Conservation (phyloP, 2,888 invertebrate species). For the Tyria jacobaeae region DNA sequence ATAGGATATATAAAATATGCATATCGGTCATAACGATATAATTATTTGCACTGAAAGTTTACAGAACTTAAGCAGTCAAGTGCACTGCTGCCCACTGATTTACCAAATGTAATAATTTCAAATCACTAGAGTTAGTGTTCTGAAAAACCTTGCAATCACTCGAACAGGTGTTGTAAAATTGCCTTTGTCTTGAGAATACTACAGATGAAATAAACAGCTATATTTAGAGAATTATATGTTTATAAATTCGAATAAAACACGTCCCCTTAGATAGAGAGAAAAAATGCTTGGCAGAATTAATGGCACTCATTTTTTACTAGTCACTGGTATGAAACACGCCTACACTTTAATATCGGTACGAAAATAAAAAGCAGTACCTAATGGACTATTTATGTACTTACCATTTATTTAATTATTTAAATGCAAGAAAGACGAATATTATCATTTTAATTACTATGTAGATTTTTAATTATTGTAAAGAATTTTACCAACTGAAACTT, state of each 20-base stretch:
- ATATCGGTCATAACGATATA: no score
- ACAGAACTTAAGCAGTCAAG: no score
- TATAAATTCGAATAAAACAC: conserved; percentile 63
- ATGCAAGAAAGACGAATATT: background rate
- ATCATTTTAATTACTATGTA: no score
- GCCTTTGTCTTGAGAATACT: conserved; percentile 13
- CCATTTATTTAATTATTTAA: conserved; percentile 37
- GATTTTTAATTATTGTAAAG: no score
- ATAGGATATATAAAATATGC: no score
- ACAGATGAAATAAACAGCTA: conserved; percentile 50
- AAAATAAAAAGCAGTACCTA: conserved; percentile 37
- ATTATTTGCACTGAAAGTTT: no score
- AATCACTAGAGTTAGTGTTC: background rate
- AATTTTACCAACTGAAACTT: no score
- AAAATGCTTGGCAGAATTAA: conserved; percentile 45
- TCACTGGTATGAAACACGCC: conserved; percentile 29
- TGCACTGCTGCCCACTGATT: background rate
- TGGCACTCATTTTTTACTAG: conserved; percentile 52
- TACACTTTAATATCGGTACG: conserved; percentile 42
- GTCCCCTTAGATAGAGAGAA: conserved; percentile 45
- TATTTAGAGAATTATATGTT: conserved; percentile 69
- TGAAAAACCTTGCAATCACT: background rate
- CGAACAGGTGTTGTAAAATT: background rate
- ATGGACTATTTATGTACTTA: conserved; percentile 37
- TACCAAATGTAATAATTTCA: background rate